Evolutionary conservation across 2,113 vertebrate species (phyloP).

Genomic region (Bos indicus): DNA sequence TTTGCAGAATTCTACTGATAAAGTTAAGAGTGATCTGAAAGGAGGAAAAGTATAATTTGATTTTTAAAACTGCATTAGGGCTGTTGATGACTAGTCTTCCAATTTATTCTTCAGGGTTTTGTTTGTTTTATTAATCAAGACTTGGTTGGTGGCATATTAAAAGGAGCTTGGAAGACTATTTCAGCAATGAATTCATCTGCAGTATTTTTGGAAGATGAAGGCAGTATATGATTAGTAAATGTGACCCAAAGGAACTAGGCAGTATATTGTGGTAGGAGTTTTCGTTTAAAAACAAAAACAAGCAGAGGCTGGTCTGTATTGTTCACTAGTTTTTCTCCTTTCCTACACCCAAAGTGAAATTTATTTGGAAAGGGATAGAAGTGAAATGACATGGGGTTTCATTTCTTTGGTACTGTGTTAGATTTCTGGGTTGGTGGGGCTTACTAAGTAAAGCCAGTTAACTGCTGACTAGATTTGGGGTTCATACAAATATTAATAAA

Average conservation of each 20-base stretch:
- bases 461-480: neutral
- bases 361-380: neutral
- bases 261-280: neutral
- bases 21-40: neutral
- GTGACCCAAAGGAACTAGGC: neutral
- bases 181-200: neutral
- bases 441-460: neutral
- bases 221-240: neutral
- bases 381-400: neutral
- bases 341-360: neutral
- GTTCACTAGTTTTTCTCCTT: neutral
- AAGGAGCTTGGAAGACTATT: neutral
- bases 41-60: neutral
- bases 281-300: neutral
- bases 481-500: neutral
- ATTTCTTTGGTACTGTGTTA: neutral
- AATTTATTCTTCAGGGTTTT: neutral
- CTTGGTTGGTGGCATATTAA: neutral
- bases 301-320: neutral
- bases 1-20: neutral
- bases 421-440: neutral
- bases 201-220: neutral
- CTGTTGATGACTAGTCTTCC: neutral
- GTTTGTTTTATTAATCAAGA: neutral
- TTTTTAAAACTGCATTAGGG: neutral